phyloP scores from a whole-genome alignment of 2,113 vertebrate species.

The Tamias sibiricus region DNA sequence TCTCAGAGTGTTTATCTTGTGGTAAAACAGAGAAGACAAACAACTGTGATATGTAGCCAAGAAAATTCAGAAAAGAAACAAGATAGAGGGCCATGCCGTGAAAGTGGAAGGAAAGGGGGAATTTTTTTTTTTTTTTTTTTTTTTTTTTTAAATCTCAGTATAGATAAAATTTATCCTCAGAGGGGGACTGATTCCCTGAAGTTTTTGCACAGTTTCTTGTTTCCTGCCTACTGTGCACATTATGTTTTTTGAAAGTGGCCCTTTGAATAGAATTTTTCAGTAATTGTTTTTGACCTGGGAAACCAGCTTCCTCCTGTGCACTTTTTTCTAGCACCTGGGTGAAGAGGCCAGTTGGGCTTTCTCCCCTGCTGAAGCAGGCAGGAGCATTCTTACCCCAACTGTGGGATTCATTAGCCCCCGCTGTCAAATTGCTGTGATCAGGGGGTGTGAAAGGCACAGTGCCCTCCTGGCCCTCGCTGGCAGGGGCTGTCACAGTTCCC shows the following conservation, averaged over 20 bases:
- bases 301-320: slow-evolving; percentile 1
- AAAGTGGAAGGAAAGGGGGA: background rate
- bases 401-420: slow-evolving; percentile 60
- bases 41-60: background rate
- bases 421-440: slow-evolving; percentile 40
- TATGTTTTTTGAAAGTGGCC: slow-evolving; percentile 25
- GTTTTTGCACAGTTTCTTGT: background rate
- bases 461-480: background rate
- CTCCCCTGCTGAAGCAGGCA: slow-evolving; percentile 26
- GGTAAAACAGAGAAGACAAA: slow-evolving; percentile 26
- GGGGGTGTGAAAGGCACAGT: slow-evolving; percentile 36
- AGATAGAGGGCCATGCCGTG: background rate
- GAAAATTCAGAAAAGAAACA: slow-evolving; percentile 18
- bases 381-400: background rate
- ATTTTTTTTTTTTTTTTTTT: background rate
- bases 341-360: slow-evolving; percentile 49
- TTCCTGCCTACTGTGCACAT: background rate
- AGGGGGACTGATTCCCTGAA: background rate
- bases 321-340: background rate
- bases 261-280: slow-evolving; percentile 33
- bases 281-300: slow-evolving; percentile 52
- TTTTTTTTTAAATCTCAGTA: background rate
- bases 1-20: background rate
- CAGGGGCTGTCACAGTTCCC: background rate
- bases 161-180: background rate